Base-by-base conservation (phyloP, 2,888 invertebrate genomes). In the Noctua janthina region DNA sequence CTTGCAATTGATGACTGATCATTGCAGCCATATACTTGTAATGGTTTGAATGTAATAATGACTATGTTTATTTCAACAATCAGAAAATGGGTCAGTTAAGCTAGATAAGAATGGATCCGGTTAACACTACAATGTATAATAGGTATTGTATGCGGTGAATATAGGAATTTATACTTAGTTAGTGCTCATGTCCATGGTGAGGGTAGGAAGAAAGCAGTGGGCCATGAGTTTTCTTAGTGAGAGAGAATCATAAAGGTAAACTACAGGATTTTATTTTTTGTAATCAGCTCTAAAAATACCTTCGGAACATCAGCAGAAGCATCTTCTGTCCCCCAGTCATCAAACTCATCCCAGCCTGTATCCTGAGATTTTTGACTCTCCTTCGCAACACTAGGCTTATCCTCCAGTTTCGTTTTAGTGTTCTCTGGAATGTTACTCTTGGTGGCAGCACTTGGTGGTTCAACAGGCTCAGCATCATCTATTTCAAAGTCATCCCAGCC, bases 401-500 rank as follows among this genome's bases (percentile, higher is more conserved):
- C 81, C 10, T 79, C 76, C 49, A 68, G n/a, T 67, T 76, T 49
- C 29, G 49, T 67, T 11, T 74, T 73, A 10, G 5, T 69, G 11
- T 56, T 76, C 11, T 79, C 74, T 35, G 79, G 78, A 74, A 64
- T 13, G 0, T 62, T 78, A 67, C 62, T 79, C 29, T 78, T 87
- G 49, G 29, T 64, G 64, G 17, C 1, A 35, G 79, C n/a, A 23
- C 67, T 73, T n/a, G 81, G 79, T 17, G 83, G 74, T 20, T 59
- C 56, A 90, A 91, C 81, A 87, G 87, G 77, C 70, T 93, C 93
- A 85, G 91, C 89, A 11, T 94, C 94, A 64, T 96, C 96, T 71
- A 96, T 92, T 51, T 97, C 96, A 92, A 97, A 97, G 89, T 97
- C 96, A 86, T 96, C 97, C 97, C 97, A 97, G 1, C 97, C 97